Percentiles rank a stretch among this genome's conserved stretches.
These are phyloP conservation scores for Periparus ater DNA, from an alignment of 2,797 vertebrate species.

Conservation along the genomic window DNA sequence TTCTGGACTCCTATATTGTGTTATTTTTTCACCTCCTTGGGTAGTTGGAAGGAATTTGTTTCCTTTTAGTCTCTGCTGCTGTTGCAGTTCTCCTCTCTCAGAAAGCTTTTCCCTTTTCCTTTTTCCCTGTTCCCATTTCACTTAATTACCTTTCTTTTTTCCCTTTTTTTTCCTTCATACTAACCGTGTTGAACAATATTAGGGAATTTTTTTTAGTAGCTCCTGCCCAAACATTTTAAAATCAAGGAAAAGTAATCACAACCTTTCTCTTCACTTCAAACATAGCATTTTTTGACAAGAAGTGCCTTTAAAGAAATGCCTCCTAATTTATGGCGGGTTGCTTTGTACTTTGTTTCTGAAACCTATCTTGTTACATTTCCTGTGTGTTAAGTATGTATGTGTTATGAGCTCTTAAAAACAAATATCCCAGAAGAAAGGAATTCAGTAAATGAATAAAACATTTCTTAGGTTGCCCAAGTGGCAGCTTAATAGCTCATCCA, in stretches of 20 bases:
- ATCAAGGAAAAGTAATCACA: neutral
- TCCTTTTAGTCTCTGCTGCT: neutral
- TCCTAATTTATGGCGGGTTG: neutral
- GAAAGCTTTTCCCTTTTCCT: neutral
- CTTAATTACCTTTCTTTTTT: neutral
- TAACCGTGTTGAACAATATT: neutral
- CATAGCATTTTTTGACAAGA: constrained; percentile 46
- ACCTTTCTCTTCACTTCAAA: constrained; percentile 23
- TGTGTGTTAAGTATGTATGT: neutral
- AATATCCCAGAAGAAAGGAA: constrained; percentile 39
- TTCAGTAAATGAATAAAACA: constrained; percentile 35
- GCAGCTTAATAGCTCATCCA: constrained; percentile 6
- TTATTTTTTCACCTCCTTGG: neutral
- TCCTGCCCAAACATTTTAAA: neutral
- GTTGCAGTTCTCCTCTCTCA: neutral
- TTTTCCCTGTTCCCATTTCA: neutral
- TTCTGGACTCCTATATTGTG: neutral
- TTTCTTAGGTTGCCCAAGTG: constrained; percentile 5
- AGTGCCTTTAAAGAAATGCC: neutral
- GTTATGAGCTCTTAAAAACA: constrained; percentile 41
- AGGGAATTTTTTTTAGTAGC: neutral
- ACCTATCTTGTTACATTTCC: constrained; percentile 35
- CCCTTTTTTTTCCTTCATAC: neutral
- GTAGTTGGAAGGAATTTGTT: neutral
- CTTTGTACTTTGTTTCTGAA: constrained; percentile 58